Evolutionary conservation across 1,140 invertebrate species (phyloP), one percentile per base, ranked within the genome.

Genomic region (Drosophila varians): DNA sequence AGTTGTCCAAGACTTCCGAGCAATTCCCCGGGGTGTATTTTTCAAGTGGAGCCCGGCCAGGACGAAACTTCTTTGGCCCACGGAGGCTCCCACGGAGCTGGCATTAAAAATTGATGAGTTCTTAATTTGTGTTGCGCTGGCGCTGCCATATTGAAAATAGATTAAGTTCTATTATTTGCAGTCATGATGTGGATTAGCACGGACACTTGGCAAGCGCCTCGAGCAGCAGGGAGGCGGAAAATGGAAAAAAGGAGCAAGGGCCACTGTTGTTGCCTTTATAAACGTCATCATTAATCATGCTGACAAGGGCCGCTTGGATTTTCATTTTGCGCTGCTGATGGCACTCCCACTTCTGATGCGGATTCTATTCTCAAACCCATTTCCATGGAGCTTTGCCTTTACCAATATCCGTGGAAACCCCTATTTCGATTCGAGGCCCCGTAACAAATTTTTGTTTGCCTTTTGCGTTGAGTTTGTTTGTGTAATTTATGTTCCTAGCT

Each of bases 61-160:
- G 34, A 48, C 70, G 31, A 72, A 69, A 73, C 61, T 45, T 38
- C 54, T 57, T 54, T n/a, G n/a, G 31, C 61, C 48, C 56, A 45
- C 52, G n/a, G n/a, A n/a, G n/a, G n/a, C 60, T 58, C 73, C 58
- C 82, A 77, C 52, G 62, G 72, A 77, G 77, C 51, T 46, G 74
- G 83, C 82, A 87, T 87, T 87, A 88, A 87, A 87, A 87, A 87
- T 87, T 87, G 82, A 87, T 87, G 82, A 88, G 82, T 87, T 87
- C 82, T 87, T 87, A 87, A 87, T 87, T 87, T 87, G 82, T 82
- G 80, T 80, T 76, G 72, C 75, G 75, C 72, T 86, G 78, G 34
- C 66, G 78, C 55, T 82, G 73, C 82, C 82, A 86, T 86, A 86
- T 86, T 88, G 82, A 87, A 87, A 87, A 87, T 82, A 87, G 82